These are phyloP conservation scores for Listronotus bonariensis DNA, from an alignment of 1,140 invertebrate genomes.

Conservation along the genomic window DNA sequence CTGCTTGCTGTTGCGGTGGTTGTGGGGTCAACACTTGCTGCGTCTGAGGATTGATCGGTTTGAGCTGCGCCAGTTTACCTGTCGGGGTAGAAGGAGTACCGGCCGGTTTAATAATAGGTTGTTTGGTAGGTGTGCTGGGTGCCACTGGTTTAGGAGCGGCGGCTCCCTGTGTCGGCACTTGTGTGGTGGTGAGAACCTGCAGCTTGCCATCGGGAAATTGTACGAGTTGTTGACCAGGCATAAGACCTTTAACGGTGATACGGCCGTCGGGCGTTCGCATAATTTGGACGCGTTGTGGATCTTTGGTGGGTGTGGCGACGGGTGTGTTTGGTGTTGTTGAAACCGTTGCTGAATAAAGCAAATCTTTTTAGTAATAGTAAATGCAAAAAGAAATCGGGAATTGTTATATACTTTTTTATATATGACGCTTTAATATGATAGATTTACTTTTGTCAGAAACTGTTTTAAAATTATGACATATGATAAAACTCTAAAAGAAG, in stretches of 20 bases:
- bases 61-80: conserved; percentile 50
- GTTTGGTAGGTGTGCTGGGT: conserved; percentile 45
- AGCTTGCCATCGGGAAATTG: conserved; percentile 93
- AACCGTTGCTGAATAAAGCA: conserved; percentile 33
- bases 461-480: no score
- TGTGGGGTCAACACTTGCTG: conserved; percentile 18
- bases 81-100: conserved; percentile 40
- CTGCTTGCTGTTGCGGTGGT: conserved; percentile 38
- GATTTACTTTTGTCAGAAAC: no score
- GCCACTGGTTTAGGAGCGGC: conserved; percentile 41
- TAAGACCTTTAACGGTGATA: conserved; percentile 85
- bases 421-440: no score
- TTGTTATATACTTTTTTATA: no score
- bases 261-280: conserved; percentile 88
- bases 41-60: conserved; percentile 38
- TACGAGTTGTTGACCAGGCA: conserved; percentile 92
- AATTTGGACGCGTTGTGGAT: conserved; percentile 85
- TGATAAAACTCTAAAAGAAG: no score
- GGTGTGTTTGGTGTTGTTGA: conserved; percentile 47
- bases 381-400: no score
- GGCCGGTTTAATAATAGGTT: conserved; percentile 48
- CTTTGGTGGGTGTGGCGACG: conserved; percentile 46
- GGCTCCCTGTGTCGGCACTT: not conserved
- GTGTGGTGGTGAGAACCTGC: conserved; percentile 76
- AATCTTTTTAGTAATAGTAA: not conserved